phyloP scores from a whole-genome alignment of 2,888 invertebrate species.

The Synanthedon andrenaeformis region DNA sequence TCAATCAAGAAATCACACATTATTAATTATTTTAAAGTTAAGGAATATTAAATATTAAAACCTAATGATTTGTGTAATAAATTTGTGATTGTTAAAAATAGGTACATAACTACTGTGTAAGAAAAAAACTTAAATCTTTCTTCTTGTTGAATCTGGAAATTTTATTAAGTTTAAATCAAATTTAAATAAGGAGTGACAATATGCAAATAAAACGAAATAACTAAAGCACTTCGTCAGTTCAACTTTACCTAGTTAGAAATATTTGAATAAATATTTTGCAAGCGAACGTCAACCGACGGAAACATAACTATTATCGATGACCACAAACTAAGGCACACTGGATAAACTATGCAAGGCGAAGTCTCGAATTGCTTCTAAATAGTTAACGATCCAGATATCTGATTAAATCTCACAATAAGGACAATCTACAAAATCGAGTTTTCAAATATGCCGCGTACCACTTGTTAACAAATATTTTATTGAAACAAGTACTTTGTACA shows the following conservation, averaged over 20 bases:
- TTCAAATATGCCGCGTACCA: slow-evolving; percentile 38
- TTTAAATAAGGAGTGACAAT: slow-evolving; percentile 1
- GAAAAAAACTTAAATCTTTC: too few species aligned
- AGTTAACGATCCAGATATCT: slow-evolving; percentile 34
- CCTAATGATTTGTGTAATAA: too few species aligned
- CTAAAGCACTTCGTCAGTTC: slow-evolving; percentile 15
- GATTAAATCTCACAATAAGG: slow-evolving; percentile 34
- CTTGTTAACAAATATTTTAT: slow-evolving; percentile 40
- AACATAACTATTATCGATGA: slow-evolving; percentile 22
- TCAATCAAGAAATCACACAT: too few species aligned
- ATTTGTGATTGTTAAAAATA: too few species aligned
- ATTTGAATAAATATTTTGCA: slow-evolving; percentile 41
- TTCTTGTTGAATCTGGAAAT: too few species aligned
- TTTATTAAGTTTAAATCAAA: too few species aligned
- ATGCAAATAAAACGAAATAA: slow-evolving; percentile 18
- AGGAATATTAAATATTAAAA: too few species aligned
- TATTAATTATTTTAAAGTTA: too few species aligned
- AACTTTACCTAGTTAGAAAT: slow-evolving; percentile 32
- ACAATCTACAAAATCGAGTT: slow-evolving; percentile 29
- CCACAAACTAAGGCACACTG: slow-evolving; percentile 15
- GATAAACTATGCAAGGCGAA: slow-evolving; percentile 35
- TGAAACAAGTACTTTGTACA: slow-evolving; percentile 15
- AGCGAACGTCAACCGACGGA: slow-evolving; percentile 15
- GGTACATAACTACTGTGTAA: too few species aligned
- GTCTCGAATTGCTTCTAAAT: slow-evolving; percentile 44